Percentiles rank a stretch among this genome's conserved stretches.
Conservation (phyloP, 2,888 invertebrate species). For the Spodoptera littoralis region DNA sequence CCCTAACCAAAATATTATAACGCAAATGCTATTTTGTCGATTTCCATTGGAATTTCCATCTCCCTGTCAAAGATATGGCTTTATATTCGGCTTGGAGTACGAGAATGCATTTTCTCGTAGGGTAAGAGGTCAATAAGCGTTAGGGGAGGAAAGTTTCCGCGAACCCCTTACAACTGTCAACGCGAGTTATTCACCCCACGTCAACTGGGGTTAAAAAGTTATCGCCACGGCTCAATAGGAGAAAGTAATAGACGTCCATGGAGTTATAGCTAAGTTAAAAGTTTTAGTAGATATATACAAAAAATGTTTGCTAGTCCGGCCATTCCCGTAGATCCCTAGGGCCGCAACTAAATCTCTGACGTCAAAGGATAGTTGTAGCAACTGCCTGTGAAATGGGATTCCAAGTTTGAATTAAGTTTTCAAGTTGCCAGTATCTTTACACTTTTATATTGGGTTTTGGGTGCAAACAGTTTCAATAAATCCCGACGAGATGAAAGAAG, state of each 20-base stretch:
- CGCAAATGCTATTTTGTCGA: conserved; percentile 69
- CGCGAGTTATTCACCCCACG: conserved; percentile 82
- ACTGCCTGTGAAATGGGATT: conserved; percentile 43
- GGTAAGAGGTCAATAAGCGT: conserved; percentile 80
- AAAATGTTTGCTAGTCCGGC: conserved; percentile 61
- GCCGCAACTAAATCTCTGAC: conserved; percentile 50
- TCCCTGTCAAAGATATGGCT: conserved; percentile 67
- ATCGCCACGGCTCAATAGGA: conserved; percentile 75
- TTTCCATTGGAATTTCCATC: conserved; percentile 73
- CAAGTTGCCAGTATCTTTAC: conserved; percentile 33
- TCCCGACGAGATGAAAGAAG: too few species aligned
- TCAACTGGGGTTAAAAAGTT: conserved; percentile 84
- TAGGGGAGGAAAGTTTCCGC: conserved; percentile 73
- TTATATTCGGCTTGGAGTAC: conserved; percentile 63
- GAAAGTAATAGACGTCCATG: conserved; percentile 78
- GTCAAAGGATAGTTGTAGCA: conserved; percentile 50
- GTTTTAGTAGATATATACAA: conserved; percentile 57
- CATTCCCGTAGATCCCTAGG: conserved; percentile 41
- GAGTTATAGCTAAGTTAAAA: conserved; percentile 65
- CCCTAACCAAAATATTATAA: conserved; percentile 64
- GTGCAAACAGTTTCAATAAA: conserved; percentile 13
- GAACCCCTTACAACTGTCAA: conserved; percentile 82
- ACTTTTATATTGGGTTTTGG: conserved; percentile 23
- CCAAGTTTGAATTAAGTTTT: conserved; percentile 47
- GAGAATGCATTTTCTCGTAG: conserved; percentile 78